These are phyloP conservation scores for Antheraea assamensis DNA, from an alignment of 2,888 invertebrate species.

Conservation along the genomic window DNA sequence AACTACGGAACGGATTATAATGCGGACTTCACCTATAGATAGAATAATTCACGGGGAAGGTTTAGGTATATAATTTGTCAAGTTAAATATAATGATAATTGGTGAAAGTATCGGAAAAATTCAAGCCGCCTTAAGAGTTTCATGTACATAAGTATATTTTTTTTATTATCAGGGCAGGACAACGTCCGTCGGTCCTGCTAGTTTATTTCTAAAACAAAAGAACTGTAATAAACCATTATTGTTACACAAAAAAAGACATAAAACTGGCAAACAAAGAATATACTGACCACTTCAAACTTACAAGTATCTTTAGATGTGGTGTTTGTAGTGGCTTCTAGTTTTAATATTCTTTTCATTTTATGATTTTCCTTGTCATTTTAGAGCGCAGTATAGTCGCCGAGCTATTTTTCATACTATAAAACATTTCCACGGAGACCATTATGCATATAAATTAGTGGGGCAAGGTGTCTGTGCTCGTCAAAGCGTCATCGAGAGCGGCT, in stretches of 20 bases:
- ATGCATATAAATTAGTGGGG: constrained; percentile 59
- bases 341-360: constrained; percentile 42
- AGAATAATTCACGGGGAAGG: too few relatives aligned
- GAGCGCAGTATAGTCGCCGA: constrained; percentile 40
- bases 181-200: too few relatives aligned
- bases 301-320: constrained; percentile 7
- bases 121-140: too few relatives aligned
- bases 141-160: too few relatives aligned
- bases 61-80: too few relatives aligned
- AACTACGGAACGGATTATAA: too few relatives aligned
- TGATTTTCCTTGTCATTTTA: constrained; percentile 45
- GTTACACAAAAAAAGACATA: background rate
- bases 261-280: constrained; percentile 8
- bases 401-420: constrained; percentile 67
- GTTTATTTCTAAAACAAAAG: too few relatives aligned
- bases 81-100: too few relatives aligned
- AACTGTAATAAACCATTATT: background rate
- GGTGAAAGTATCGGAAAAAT: too few relatives aligned
- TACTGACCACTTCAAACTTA: constrained; percentile 26
- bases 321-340: constrained; percentile 30
- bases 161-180: too few relatives aligned
- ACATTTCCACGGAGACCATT: constrained; percentile 60
- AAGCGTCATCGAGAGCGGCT: constrained; percentile 54
- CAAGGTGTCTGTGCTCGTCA: constrained; percentile 62
- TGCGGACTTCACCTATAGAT: too few relatives aligned